Evolutionary conservation across 2,888 invertebrate genomes (phyloP), one percentile per base, ranked within the genome.

Genomic region (Caenorhabditis sp.): DNA sequence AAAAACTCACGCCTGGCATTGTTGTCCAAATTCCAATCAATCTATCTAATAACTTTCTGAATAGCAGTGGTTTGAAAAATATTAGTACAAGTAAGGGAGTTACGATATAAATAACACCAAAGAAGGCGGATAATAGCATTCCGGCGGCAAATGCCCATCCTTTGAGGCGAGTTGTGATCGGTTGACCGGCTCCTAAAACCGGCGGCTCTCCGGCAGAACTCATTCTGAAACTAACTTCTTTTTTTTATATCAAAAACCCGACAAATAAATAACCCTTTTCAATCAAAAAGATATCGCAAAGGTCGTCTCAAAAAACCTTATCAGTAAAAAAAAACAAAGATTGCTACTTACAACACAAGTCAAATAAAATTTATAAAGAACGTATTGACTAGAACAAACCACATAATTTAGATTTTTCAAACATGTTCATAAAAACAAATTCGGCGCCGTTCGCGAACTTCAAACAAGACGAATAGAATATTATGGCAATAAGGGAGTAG

Each of bases 1-100:
- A 38, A 31, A 57, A 64, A 56, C 80, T 36, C n/a, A 87, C 85
- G 17, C 82, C 82, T 10, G 87, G 87, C 81, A 87, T 81, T 14
- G 82, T 74, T 10, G 84, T 76, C 87, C 87, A 87, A 49, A 85
- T 77, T 26, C 87, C 87, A 23, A 87, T 79, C 8, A 87, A 71
- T 31, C 84, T 70, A 65, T 87, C 82, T 56, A 76, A 68, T 53
- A 77, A 31, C 57, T 63, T 69, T 20, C 75, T 59, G 77, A 65
- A 84, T 8, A 72, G 66, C 14, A 49, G 71, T 26, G 81, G 82
- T 36, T 70, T 75, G 27, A 81, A 25, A 63, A 79, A 79, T n/a
- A 83, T 58, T 8, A 85, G 68, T 0, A 85, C 81, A 25, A 83
- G 52, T 53, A 87, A 38, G 0, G 87, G 87, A 38, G 85, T 76